A percentile compares a stretch with the other conserved stretches of the same genome.
Evolutionary conservation across 2,113 vertebrate genomes (phyloP).

Genomic region (Bos javanicus): DNA sequence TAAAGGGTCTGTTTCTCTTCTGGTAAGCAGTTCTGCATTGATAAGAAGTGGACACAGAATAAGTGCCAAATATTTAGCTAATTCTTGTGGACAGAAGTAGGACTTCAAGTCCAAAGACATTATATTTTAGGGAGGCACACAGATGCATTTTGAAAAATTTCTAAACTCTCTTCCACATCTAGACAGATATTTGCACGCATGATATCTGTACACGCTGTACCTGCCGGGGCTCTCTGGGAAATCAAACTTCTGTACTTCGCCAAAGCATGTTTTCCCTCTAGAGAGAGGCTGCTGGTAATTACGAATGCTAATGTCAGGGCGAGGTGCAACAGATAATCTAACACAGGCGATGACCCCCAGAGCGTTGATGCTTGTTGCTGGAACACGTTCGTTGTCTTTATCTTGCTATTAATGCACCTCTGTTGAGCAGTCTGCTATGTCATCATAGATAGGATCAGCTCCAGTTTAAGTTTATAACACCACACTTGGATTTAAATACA

Average conservation of each 20-base stretch:
- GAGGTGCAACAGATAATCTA: not conserved
- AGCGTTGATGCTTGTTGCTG: not conserved
- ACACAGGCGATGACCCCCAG: not conserved
- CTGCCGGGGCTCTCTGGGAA: not conserved
- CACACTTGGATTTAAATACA: not conserved
- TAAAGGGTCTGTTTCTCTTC: not conserved
- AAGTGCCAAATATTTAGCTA: not conserved
- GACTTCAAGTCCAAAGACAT: not conserved
- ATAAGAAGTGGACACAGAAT: not conserved
- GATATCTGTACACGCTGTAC: not conserved
- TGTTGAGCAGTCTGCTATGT: not conserved
- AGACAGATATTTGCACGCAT: not conserved
- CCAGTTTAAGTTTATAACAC: not conserved
- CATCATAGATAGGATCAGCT: constrained; percentile 19
- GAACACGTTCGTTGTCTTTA: not conserved
- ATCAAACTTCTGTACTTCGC: not conserved
- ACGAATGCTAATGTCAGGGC: not conserved
- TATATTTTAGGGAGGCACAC: not conserved
- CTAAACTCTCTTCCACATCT: not conserved
- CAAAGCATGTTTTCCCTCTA: not conserved
- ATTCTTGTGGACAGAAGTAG: constrained; percentile 10
- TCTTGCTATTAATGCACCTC: not conserved
- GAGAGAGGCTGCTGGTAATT: constrained; percentile 11
- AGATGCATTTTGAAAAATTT: not conserved
- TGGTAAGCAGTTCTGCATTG: not conserved